Base-by-base conservation (phyloP, 2,888 invertebrate species). In the Parapristionchus giblindavisi region DNA sequence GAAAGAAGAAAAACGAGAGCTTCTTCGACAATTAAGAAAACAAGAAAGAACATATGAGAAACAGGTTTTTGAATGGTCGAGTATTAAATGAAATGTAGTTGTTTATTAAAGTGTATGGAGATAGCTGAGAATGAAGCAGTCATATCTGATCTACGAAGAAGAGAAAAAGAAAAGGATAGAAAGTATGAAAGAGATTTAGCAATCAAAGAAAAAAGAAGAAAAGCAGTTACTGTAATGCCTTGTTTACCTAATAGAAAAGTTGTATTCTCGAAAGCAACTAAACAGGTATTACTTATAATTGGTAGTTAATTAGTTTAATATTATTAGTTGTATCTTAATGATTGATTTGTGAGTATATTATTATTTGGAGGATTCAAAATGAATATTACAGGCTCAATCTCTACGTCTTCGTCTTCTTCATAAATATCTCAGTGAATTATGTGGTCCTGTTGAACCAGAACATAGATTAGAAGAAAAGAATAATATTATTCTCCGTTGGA, bases 401-500 rank as follows among this genome's bases (percentile, higher is more conserved):
- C 72, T 72, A 11, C 72, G 72, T 43, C 58, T 72, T 29, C 72
- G 72, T 29, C 17, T 72, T 27, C 72, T 72, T 8, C 40, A 72
- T 34, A 27, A 56, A 27, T 72, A 72, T 48, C 34, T 72, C 29
- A 40, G 34, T 29, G 58, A 60, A 21, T 48, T 72, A 48, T 24
- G n/a, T 60, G 72, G 72, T 17, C 72, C 72, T 21, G 43, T 58
- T 3, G 72, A 56, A 11, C n/a, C 2, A 27, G 58, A 60, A n/a
- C 29, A 34, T 17, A n/a, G 72, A 72, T 38, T 72, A n/a, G 72
- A 72, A 29, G 58, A 60, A 34, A 72, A 58, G 72, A 72, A 72
- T 60, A 40, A 43, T 0, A 60, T 72, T 5, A 60, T 72, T 24
- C 32, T 72, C 5, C 24, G 72, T 58, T 72, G 72, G 72, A 58